phyloP scores from a whole-genome alignment of 2,797 vertebrate genomes.

The Rhinoraja longicauda region DNA sequence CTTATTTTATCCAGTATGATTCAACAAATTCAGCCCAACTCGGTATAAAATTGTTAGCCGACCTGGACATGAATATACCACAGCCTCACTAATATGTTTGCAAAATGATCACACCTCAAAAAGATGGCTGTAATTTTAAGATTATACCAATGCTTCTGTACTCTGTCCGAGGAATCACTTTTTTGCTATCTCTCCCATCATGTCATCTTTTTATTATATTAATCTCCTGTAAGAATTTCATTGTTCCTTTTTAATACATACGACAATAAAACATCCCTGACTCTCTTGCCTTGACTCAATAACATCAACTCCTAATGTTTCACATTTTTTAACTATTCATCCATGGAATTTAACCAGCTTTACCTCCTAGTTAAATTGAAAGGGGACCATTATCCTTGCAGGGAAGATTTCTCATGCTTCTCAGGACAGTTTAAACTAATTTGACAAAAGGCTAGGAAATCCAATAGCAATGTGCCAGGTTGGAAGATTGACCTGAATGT shows the following conservation, averaged over 20 bases:
- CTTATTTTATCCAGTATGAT: too few species aligned
- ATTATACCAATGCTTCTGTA: not conserved
- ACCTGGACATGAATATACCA: not conserved
- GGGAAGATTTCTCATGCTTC: too few species aligned
- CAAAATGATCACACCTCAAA: not conserved
- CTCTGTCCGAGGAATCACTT: not conserved
- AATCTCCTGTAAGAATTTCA: not conserved
- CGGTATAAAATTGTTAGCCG: not conserved
- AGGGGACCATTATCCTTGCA: too few species aligned
- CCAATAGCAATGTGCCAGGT: too few species aligned
- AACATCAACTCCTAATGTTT: not conserved
- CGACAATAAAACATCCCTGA: too few species aligned
- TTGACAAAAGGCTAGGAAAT: too few species aligned
- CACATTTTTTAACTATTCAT: too few species aligned
- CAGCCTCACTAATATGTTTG: not conserved
- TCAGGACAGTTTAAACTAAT: too few species aligned
- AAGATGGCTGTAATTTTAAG: not conserved
- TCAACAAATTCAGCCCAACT: not conserved
- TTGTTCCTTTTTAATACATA: too few species aligned
- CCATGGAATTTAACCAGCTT: too few species aligned
- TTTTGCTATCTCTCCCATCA: not conserved
- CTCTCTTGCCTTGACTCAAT: not conserved
- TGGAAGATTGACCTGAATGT: too few species aligned
- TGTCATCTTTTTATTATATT: not conserved
- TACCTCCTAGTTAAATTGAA: too few species aligned